A percentile compares a stretch with the other conserved stretches of the same genome.
Evolutionary conservation across 2,113 vertebrate genomes (phyloP).

Genomic region (Crotalus horridus): DNA sequence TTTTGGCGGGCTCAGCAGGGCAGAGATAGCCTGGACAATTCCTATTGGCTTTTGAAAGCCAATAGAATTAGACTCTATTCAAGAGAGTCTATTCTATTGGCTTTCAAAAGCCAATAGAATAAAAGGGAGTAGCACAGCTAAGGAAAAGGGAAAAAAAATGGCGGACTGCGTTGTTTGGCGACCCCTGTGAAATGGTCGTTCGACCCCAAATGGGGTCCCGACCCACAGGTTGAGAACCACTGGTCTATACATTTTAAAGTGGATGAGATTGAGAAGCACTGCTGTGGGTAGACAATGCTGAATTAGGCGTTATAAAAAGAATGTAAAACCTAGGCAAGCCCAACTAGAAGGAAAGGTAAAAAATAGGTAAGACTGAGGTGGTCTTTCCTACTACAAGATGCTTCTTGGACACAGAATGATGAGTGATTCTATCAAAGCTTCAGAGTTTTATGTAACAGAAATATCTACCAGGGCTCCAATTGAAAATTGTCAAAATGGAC

Average conservation of each 20-base stretch:
- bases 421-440: background rate
- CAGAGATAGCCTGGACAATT: too few species aligned
- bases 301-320: background rate
- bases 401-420: background rate
- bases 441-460: conserved; percentile 14
- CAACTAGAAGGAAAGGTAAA: conserved; percentile 38
- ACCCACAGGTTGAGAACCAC: too few species aligned
- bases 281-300: background rate
- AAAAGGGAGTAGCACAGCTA: too few species aligned
- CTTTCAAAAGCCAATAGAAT: too few species aligned
- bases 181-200: too few species aligned
- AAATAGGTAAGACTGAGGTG: conserved; percentile 32
- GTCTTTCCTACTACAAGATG: conserved; percentile 20
- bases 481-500: background rate
- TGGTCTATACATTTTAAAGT: background rate
- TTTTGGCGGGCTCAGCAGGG: too few species aligned
- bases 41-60: too few species aligned
- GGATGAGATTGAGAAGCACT: background rate
- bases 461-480: background rate
- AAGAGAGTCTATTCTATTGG: too few species aligned
- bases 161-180: too few species aligned
- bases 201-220: too few species aligned
- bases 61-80: too few species aligned
- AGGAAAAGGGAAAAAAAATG: too few species aligned
- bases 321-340: conserved; percentile 19